phyloP scores from a whole-genome alignment of 1,140 invertebrate genomes.

The Melitaea cinxia region DNA sequence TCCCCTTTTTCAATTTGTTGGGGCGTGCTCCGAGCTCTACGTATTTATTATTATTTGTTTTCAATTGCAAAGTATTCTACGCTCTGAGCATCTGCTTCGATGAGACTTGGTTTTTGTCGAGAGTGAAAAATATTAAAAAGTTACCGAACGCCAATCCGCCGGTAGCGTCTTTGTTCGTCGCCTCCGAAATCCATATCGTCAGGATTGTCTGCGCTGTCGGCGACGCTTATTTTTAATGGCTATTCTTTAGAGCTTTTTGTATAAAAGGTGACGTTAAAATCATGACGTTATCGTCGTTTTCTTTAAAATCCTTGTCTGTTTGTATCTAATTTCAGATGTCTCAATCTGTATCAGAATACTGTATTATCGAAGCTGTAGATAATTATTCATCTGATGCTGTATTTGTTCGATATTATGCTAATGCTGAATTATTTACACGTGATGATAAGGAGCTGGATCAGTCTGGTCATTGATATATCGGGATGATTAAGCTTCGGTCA shows the following conservation, averaged over 20 bases:
- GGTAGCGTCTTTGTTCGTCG: constrained; percentile 18
- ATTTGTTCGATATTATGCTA: no score
- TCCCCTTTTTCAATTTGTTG: constrained; percentile 71
- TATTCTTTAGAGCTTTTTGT: background rate
- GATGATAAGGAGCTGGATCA: no score
- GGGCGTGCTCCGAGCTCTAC: constrained; percentile 51
- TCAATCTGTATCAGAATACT: no score
- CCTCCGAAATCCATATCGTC: constrained; percentile 13
- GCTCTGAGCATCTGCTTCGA: constrained; percentile 63
- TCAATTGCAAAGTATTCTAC: constrained; percentile 79
- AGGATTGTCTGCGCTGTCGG: constrained; percentile 4
- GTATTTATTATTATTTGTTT: constrained; percentile 80
- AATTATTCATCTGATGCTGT: no score
- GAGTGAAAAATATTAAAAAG: constrained; percentile 47
- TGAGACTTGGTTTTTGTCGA: constrained; percentile 44
- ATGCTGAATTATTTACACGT: no score
- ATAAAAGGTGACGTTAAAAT: background rate
- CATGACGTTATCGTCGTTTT: constrained; percentile 2
- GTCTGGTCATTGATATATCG: no score
- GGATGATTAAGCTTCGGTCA: no score
- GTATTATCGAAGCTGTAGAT: no score
- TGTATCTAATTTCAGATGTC: background rate
- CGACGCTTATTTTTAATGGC: constrained; percentile 22
- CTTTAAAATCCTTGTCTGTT: background rate
- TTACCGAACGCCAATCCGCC: constrained; percentile 21